Evolutionary conservation across 2,888 invertebrate genomes (phyloP).

Genomic region (Acleris sparsana): DNA sequence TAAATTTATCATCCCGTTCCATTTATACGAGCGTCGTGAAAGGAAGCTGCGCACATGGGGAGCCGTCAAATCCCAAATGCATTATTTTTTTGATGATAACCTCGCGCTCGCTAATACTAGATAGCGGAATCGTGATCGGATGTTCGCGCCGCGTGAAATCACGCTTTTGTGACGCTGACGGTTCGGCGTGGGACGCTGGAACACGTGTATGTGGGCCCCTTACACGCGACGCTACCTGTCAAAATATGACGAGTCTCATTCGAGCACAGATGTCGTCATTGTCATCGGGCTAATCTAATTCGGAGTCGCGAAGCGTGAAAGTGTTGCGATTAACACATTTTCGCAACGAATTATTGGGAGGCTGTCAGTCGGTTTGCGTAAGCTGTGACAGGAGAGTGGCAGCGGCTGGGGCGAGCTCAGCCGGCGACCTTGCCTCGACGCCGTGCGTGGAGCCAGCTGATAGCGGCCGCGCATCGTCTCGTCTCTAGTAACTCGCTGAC

Average conservation of each 20-base stretch:
- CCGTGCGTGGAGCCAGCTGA: conserved; percentile 49
- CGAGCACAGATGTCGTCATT: conserved; percentile 79
- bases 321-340: conserved; percentile 82
- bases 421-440: conserved; percentile 41
- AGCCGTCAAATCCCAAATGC: conserved; percentile 80
- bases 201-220: conserved; percentile 80
- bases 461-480: conserved; percentile 47
- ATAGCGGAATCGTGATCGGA: conserved; percentile 80
- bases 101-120: conserved; percentile 76
- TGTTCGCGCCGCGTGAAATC: conserved; percentile 83
- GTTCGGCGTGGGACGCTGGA: conserved; percentile 62
- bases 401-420: conserved; percentile 67
- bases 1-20: conserved; percentile 82
- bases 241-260: conserved; percentile 80
- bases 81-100: conserved; percentile 81
- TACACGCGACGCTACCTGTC: conserved; percentile 77
- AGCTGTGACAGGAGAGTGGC: conserved; percentile 82
- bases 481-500: conserved; percentile 20
- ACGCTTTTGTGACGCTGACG: conserved; percentile 69
- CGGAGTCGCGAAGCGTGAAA: conserved; percentile 76
- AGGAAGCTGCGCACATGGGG: conserved; percentile 82
- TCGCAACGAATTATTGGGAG: conserved; percentile 81
- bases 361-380: conserved; percentile 81
- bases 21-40: conserved; percentile 72
- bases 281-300: conserved; percentile 80